Evolutionary conservation across 2,113 vertebrate genomes (phyloP), one percentile per base, ranked within the genome.

Genomic region (Hippocampus zosterae): DNA sequence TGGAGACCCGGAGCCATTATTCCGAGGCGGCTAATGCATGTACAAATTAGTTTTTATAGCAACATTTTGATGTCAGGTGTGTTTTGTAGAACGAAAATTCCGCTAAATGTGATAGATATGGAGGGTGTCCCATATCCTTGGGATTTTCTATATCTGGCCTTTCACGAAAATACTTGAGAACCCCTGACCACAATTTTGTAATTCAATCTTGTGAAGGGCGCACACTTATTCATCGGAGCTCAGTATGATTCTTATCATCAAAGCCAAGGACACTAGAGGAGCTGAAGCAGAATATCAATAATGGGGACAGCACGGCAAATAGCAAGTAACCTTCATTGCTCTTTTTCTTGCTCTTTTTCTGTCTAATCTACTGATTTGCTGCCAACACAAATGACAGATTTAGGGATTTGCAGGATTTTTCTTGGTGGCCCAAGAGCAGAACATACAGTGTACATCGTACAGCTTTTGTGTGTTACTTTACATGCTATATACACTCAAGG

Each of bases 361-460:
- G 37, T 23, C 19, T 23, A 50, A 72, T 74, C 74, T 73, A 62
- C 69, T 75, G 62, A 72, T 76, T 59, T 71, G 68, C 74, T 70
- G 67, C 67, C 5, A 7, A 72, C 41, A 65, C 1, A 21, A 63
- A 40, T 0, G 16, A 67, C 41, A 66, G 62, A 81, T 75, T 73
- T 52, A 13, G 9, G 52, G 69, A 77, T 77, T 79, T 56, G 13
- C 46, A 69, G 46, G 46, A 23, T 19, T 72, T 70, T 68, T 12
- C 4, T 5, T 27, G 11, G 46, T 13, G 5, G 0, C 67, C 19
- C 64, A 59, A 59, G 18, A 18, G 64, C 41, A 68, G 29, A 65
- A 68, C 42, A 55, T 7, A 56, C 18, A 46, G 40, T 66, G 50
- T 33, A 48, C 6, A 46, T 56, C 69, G 50, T 18, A 46, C 53